Conservation (phyloP, 2,888 invertebrate species). For the Cantharis rustica region DNA sequence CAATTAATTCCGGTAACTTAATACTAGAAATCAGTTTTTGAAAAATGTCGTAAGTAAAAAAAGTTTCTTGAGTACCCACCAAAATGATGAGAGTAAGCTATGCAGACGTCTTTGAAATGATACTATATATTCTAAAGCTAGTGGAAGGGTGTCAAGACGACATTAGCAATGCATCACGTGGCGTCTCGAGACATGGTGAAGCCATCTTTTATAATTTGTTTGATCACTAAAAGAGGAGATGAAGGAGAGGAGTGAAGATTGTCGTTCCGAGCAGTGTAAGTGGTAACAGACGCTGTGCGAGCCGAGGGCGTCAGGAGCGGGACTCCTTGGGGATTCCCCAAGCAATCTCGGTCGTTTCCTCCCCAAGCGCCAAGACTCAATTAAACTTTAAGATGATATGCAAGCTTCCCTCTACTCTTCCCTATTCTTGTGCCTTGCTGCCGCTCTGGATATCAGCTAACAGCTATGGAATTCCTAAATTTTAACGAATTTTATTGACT, state of each 20-base stretch:
- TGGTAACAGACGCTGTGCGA: slow-evolving; percentile 49
- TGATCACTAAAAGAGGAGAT: slow-evolving; percentile 49
- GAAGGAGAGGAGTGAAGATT: slow-evolving; percentile 41
- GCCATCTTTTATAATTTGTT: slow-evolving; percentile 57
- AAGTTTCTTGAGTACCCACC: not conserved
- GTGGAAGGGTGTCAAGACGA: slow-evolving; percentile 28
- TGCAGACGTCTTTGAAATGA: slow-evolving; percentile 20
- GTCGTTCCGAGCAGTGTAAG: slow-evolving; percentile 42
- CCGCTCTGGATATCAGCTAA: slow-evolving; percentile 38
- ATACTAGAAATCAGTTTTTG: not conserved
- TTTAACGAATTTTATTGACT: slow-evolving; percentile 27
- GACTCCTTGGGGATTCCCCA: slow-evolving; percentile 56
- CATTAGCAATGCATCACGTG: slow-evolving; percentile 38
- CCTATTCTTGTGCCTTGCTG: slow-evolving; percentile 37
- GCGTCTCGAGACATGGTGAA: slow-evolving; percentile 31
- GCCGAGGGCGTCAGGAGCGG: slow-evolving; percentile 51
- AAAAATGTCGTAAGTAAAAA: not conserved
- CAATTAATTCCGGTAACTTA: not conserved
- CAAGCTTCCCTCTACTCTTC: slow-evolving; percentile 49
- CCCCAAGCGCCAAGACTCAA: slow-evolving; percentile 66
- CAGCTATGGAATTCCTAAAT: slow-evolving; percentile 41
- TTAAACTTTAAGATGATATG: slow-evolving; percentile 75
- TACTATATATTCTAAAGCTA: slow-evolving; percentile 26
- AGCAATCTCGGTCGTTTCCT: slow-evolving; percentile 57
- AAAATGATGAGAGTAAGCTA: not conserved